Percentiles rank a stretch among this genome's conserved stretches.
phyloP scores from a whole-genome alignment of 2,888 invertebrate genomes.

The Perizoma affinitatum region DNA sequence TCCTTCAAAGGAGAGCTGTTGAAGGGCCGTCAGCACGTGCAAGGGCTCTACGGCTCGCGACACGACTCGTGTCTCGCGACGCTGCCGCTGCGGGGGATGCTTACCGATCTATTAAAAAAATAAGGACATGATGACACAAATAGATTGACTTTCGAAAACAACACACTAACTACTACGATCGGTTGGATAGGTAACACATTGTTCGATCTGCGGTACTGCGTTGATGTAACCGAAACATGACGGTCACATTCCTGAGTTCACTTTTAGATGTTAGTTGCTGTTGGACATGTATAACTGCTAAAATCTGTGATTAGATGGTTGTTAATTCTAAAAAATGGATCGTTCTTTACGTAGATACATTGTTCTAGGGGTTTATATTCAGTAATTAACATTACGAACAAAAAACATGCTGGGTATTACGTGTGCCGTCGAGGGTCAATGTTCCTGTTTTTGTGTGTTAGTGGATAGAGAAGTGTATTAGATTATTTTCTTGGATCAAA shows the following conservation, averaged over 20 bases:
- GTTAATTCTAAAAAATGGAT: constrained; percentile 40
- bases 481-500: constrained; percentile 21
- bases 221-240: constrained; percentile 84
- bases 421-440: constrained; percentile 74
- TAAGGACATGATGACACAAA: constrained; percentile 83
- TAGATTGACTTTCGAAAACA: constrained; percentile 74
- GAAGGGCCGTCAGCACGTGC: constrained; percentile 68
- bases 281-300: constrained; percentile 46
- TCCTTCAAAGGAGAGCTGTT: constrained; percentile 37
- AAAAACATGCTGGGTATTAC: constrained; percentile 82
- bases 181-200: constrained; percentile 64
- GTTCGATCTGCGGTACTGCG: constrained; percentile 57
- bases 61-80: constrained; percentile 74
- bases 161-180: constrained; percentile 60
- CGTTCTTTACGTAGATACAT: constrained; percentile 47
- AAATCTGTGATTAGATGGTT: constrained; percentile 41
- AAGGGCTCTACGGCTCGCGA: constrained; percentile 69
- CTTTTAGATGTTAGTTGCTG: constrained; percentile 75
- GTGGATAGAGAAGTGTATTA: constrained; percentile 27
- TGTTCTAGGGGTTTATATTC: constrained; percentile 57
- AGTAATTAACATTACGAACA: constrained; percentile 67
- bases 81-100: constrained; percentile 80
- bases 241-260: constrained; percentile 78
- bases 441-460: constrained; percentile 66
- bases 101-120: constrained; percentile 82